Evolutionary conservation across 2,888 invertebrate genomes (phyloP), one percentile per base, ranked within the genome.

Genomic region (Trissolcus japonicus): DNA sequence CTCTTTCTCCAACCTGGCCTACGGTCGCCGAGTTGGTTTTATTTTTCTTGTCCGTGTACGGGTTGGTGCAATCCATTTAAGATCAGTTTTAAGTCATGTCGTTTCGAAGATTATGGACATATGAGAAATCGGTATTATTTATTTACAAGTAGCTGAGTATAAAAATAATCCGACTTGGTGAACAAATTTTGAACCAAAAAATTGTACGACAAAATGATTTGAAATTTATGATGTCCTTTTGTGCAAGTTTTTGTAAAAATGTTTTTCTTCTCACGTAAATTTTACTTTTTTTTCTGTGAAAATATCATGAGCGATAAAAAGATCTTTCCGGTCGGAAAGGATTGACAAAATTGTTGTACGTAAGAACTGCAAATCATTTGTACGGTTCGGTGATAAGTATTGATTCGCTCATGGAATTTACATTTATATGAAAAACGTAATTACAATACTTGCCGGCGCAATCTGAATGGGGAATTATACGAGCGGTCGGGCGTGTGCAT

Each of bases 21-120:
- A 25, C 25, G 4, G 19, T 56, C 21, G 35, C 66, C 21, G 51
- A 76, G 71, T 76, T 76, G n/a, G 61, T 72, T 76, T 76, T 72
- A 76, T 72, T 76, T 72, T 62, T 67, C 76, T 76, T 72, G 71
- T 66, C 61, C 50, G 65, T 72, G 40, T 66, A 56, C 61, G 62
- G 76, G 62, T 61, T 71, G 7, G 54, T 53, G 65, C 65, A 66
- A 66, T 71, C 66, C 57, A 65, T 56, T 76, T 76, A 71, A 69
- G 65, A 65, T 50, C 35, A 19, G 60, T 9, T 57, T 76, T 71
- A 71, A 76, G 48, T 51, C 48, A 51, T 59, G 76, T 62, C 4
- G 67, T 72, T 67, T 71, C 53, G 62, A 76, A 72, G 71, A 71
- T 76, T 71, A 76, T 55, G 4, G 13, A 43, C n/a, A n/a, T 41